Base-by-base conservation (phyloP, 2,888 invertebrate species). In the Amphiduros pacificus region DNA sequence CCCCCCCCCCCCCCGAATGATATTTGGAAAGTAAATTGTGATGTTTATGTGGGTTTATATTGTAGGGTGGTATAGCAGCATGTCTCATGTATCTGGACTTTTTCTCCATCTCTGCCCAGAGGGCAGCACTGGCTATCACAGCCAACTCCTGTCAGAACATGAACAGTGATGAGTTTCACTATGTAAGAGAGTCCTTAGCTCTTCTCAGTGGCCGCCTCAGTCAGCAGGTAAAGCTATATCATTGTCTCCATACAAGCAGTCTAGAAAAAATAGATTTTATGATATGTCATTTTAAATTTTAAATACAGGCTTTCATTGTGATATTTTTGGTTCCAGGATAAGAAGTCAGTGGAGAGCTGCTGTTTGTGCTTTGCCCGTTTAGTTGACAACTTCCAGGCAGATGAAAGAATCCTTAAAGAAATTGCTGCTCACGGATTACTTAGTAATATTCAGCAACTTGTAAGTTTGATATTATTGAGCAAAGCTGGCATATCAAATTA, bases 91-190 rank as follows among this genome's bases (percentile, higher is more conserved):
- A 93, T 82, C 87, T 99, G 80, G 99, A 99, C 82, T 99, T 99
- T 87, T 99, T 99, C 86, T 96, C 97, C 52, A 95, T 97, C 76
- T 93, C 93, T 78, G 97, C 98, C 17, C 99, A 99, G 85, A 89
- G 98, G 36, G 92, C 96, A 51, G 97, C 98, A 1, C 86, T 99
- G 60, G 92, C 94, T 27, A 93, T 98, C 71, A 95, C 97, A 0
- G 96, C 98, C 61, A 99, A 99, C 83, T 99, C 98, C 84, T 98
- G 96, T 82, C 91, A 94, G 82, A 95, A 93, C 84, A 87, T 97
- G 74, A 91, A 92, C 48, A 87, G 90, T 0, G 96, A 96, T 75
- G 98, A 99, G 84, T 98, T 98, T 84, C 91, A 92, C 77, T 90
- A 93, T 74, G 92, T 97, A 28, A 87, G 90, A 63, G 94, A 94